Percentiles rank a stretch among this genome's conserved stretches.
Conservation (phyloP, 2,888 invertebrate genomes). For the Xylota sylvarum region DNA sequence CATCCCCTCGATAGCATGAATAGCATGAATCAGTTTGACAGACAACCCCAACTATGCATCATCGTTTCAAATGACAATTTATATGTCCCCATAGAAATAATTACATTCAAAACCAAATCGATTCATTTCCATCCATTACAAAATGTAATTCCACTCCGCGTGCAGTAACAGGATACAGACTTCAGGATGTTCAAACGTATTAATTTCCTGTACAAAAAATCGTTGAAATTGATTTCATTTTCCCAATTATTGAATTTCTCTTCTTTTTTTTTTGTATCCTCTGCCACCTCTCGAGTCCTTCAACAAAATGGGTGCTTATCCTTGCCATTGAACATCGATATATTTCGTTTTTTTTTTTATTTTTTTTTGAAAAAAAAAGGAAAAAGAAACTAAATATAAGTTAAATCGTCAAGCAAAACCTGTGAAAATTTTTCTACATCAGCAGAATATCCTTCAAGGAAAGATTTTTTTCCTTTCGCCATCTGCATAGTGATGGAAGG, state of each 20-base stretch:
- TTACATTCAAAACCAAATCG: slow-evolving; percentile 50
- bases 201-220: slow-evolving; percentile 53
- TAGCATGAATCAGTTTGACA: not conserved
- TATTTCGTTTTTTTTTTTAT: slow-evolving; percentile 9
- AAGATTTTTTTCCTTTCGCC: not conserved
- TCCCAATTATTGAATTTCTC: slow-evolving; percentile 11
- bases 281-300: not conserved
- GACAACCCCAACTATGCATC: slow-evolving; percentile 5
- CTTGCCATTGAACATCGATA: slow-evolving; percentile 53
- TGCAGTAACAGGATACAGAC: slow-evolving; percentile 38
- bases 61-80: slow-evolving; percentile 31
- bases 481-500: slow-evolving; percentile 1
- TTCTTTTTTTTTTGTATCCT: slow-evolving; percentile 3
- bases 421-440: slow-evolving; percentile 14
- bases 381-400: slow-evolving; percentile 33
- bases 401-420: slow-evolving; percentile 35
- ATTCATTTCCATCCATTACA: slow-evolving; percentile 22
- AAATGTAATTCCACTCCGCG: slow-evolving; percentile 19
- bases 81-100: slow-evolving; percentile 30
- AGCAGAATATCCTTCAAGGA: slow-evolving; percentile 22
- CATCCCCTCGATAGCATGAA: not conserved
- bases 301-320: slow-evolving; percentile 35
- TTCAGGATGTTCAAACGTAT: slow-evolving; percentile 58
- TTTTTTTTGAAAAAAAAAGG: not conserved
- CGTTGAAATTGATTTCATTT: slow-evolving; percentile 41